Base-by-base conservation (phyloP, 2,888 invertebrate species). In the Drosophila mimica region DNA sequence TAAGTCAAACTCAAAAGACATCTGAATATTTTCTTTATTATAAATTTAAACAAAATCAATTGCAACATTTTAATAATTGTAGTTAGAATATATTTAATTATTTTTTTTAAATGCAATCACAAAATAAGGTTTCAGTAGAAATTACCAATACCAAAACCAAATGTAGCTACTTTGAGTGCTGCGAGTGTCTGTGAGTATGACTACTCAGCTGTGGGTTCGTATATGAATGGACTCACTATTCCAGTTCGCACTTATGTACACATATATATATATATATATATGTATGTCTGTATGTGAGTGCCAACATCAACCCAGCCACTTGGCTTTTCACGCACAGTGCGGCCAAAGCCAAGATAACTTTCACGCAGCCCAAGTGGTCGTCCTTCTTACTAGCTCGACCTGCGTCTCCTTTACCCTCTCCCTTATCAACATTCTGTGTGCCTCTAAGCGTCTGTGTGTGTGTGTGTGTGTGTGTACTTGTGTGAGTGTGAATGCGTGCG, bases 301-400 rank as follows among this genome's bases (percentile, higher is more conserved):
- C 71, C 73, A 74, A 74, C 79, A 72, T 82, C 84, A 84, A 79
- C 74, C 76, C 76, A 84, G 65, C 66, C 82, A 83, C 88, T 89
- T 84, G 84, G 83, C 90, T 81, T 89, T 88, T 74, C 80, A 89
- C 88, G 85, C 85, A 82, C 88, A 85, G 72, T 75, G 68, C 74
- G 75, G 58, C 70, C 71, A 75, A 85, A 64, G 65, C 74, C 71
- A 72, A 77, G 76, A 76, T 75, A 76, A 81, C 66, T 83, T 89
- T 87, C 65, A 46, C 61, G 75, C 63, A 77, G 81, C 63, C 67
- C 75, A 86, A 83, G 81, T 81, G 78, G 60, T 76, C 66, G 69
- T 33, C 46, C 56, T 64, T 43, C 66, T 43, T 33, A 59, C 28
- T 36, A 17, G 28, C 49, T 58, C 52, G 31, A 48, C 49, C 66